Evolutionary conservation across 1,140 invertebrate genomes (phyloP).

Genomic region (Aporrectodea caliginosa): DNA sequence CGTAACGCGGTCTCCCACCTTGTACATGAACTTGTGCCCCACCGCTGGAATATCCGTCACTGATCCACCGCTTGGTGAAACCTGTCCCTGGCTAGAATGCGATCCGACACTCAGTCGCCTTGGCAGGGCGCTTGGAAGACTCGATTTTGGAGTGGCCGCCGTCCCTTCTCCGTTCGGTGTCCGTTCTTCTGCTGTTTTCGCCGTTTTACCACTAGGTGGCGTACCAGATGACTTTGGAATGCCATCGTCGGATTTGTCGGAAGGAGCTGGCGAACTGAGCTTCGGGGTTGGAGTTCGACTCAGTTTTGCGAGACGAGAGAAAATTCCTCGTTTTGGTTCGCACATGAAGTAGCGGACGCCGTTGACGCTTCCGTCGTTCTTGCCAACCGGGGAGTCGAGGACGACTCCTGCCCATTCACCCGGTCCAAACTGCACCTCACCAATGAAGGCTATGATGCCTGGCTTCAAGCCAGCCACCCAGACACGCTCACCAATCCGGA

Average conservation of each 20-base stretch:
- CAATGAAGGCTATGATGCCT: conserved; percentile 91
- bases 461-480: conserved; percentile 94
- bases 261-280: neutral
- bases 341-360: conserved; percentile 69
- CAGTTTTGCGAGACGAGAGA: conserved; percentile 83
- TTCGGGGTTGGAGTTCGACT: conserved; percentile 65
- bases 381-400: conserved; percentile 53
- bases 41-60: neutral
- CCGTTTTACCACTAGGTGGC: conserved; percentile 7
- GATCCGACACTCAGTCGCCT: conserved; percentile 9
- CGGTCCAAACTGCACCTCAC: conserved; percentile 70
- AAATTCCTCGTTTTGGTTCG: conserved; percentile 85
- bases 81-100: conserved; percentile 9
- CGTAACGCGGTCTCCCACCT: conserved; percentile 84
- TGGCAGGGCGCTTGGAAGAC: neutral
- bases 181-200: conserved; percentile 14
- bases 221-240: neutral
- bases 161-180: neutral
- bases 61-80: conserved; percentile 32
- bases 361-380: conserved; percentile 58
- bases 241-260: neutral
- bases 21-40: conserved; percentile 53
- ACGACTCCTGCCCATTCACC: conserved; percentile 57
- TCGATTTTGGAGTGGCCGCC: conserved; percentile 9
- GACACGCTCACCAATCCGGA: conserved; percentile 89